phyloP scores from a whole-genome alignment of 2,888 invertebrate genomes.

The Drosophila monieri region DNA sequence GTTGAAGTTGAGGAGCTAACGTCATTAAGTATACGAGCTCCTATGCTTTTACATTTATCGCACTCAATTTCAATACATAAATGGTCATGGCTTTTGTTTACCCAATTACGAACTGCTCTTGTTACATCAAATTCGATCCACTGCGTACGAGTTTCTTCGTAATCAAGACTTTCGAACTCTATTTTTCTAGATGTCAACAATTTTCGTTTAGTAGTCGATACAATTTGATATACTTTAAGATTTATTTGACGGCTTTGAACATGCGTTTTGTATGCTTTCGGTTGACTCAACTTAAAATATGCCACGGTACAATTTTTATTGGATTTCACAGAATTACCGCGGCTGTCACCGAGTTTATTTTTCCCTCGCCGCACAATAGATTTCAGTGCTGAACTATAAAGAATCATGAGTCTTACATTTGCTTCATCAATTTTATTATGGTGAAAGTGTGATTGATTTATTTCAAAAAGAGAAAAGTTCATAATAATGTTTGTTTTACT shows the following conservation, averaged over 20 bases:
- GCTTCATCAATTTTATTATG: constrained; percentile 80
- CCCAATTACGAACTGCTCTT: constrained; percentile 84
- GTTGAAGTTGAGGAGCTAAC: constrained; percentile 24
- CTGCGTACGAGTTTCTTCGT: constrained; percentile 82
- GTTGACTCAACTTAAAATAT: constrained; percentile 2
- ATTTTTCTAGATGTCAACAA: constrained; percentile 83
- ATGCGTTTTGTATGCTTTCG: constrained; percentile 5
- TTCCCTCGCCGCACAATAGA: constrained; percentile 1
- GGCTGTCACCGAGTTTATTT: constrained; percentile 15
- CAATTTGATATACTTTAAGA: constrained; percentile 79
- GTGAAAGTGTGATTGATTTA: constrained; percentile 48
- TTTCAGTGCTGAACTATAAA: constrained; percentile 75
- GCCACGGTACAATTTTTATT: constrained; percentile 22
- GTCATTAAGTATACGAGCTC: constrained; percentile 83
- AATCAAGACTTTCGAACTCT: constrained; percentile 71
- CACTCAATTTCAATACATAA: constrained; percentile 86
- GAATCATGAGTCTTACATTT: constrained; percentile 79
- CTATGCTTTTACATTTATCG: constrained; percentile 83
- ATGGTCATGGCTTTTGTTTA: constrained; percentile 83
- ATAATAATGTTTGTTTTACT: constrained; percentile 64
- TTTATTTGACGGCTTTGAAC: constrained; percentile 60
- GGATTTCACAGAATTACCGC: constrained; percentile 7
- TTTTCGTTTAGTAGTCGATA: constrained; percentile 61
- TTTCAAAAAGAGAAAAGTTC: constrained; percentile 62
- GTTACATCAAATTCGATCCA: constrained; percentile 88